Evolutionary conservation across 2,113 vertebrate genomes (phyloP).

Genomic region (Spermophilus dauricus): DNA sequence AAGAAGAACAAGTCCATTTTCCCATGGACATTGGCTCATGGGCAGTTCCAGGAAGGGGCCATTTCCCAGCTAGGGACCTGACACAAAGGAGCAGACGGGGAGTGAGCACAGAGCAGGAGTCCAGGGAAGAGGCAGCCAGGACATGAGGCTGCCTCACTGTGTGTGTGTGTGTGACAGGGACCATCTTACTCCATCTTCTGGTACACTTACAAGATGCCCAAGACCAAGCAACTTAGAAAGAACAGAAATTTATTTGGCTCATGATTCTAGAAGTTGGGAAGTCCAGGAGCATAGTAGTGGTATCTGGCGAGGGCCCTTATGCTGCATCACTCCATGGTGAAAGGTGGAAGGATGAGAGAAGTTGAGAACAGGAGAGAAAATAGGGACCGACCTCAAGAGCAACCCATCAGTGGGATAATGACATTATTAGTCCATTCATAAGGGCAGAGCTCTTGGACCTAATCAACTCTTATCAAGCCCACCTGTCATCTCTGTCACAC

Average conservation of each 20-base stretch:
- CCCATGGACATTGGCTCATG: accelerated
- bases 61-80: neutral
- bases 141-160: too few species aligned
- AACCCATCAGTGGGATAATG: neutral
- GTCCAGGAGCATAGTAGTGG: neutral
- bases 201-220: too few species aligned
- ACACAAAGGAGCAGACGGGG: neutral
- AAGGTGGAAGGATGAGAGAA: neutral
- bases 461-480: neutral
- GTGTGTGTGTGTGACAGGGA: neutral
- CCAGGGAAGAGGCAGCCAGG: too few species aligned
- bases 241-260: neutral
- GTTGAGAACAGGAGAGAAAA: too few species aligned
- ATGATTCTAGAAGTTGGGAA: neutral
- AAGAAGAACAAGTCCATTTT: neutral
- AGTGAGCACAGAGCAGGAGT: neutral
- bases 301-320: too few species aligned
- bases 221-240: neutral
- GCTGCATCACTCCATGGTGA: too few species aligned
- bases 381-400: too few species aligned
- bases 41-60: neutral
- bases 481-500: neutral
- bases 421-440: neutral
- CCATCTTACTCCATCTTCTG: neutral
- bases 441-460: neutral